Evolutionary conservation across 2,113 vertebrate species (phyloP), one percentile per base, ranked within the genome.

Genomic region (Turdus rufiventris): DNA sequence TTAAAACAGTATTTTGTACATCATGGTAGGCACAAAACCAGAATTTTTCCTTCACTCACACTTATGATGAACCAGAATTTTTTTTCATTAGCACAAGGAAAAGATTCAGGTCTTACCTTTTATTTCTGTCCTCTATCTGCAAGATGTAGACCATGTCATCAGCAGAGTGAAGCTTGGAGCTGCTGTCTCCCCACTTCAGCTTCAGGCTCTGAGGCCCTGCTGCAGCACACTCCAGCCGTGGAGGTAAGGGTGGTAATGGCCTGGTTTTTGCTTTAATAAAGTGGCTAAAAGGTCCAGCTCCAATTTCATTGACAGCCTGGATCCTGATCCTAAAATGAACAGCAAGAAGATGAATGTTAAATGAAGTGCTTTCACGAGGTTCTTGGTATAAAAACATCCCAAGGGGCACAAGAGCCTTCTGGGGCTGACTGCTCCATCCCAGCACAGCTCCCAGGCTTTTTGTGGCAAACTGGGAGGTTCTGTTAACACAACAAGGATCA

Each of bases 141-240:
- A 99, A 98, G 56, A 98, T 98, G 91, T 99, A 99, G 71, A 98
- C 98, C 89, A 98, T 94, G 91, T 99, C 99, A 5, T 99, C 98
- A 2, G 97, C 54, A 29, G 98, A 43, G 2, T 98, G 98, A 42
- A 96, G 96, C 40, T 98, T 98, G 58, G 98, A 97, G 66, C 94
- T 98, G 76, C 98, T 98, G 78, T 99, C 99, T 8, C 98, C 99
- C 99, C 99, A 99, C 51, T 99, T 99, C 54, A 99, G 98, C 97
- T 99, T 99, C 86, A 99, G 98, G 96, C 99, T 99, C 98, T 99
- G 99, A 25, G 99, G 99, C 80, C 99, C 99, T 0, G 98, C 98
- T 6, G 99, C 99, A 10, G 98, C 98, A 91, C 99, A 99, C 72
- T 99, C 99, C 15, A 99, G 97, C 71, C 98, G 98, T 42, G 99